Evolutionary conservation across 2,888 invertebrate genomes (phyloP), one percentile per base, ranked within the genome.

Genomic region (Temnothorax unifasciatus): DNA sequence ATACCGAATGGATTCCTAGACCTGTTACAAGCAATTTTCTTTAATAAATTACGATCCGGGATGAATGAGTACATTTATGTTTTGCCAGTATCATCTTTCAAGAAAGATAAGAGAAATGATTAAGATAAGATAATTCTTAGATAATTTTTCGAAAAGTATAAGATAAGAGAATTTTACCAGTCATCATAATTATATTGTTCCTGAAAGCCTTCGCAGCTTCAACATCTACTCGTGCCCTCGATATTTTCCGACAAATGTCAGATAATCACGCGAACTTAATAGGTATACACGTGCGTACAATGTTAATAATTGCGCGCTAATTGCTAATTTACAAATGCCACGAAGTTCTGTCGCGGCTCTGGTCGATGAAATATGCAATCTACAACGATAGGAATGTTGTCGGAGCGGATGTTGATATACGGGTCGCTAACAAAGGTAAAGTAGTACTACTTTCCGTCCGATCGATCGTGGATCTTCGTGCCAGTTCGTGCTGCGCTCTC

Each of bases 401-500:
- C 25, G 29, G n/a, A 77, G 68, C 15, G 15, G 9, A 52, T 44
- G 9, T 68, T 77, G 52, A 66, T 54, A 68, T 68, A 66, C 57
- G 25, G 50, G 18, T 59, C 76, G 57, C n/a, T 76, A 50, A 68
- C 41, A 66, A 77, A 77, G 59, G 52, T 77, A 83, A 83, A 83
- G 83, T 77, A 77, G 59, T 21, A 6, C 29, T 57, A 52, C 76
- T 82, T 82, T 76, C 41, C 9, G 63, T 52, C 18, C 18, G 18
- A 76, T 66, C 9, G 29, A 66, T 66, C 41, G 41, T 68, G 5
- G 13, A 29, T 44, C 52, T n/a, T 66, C 29, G n/a, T 64, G 18
- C 41, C 4, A 66, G 6, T 54, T n/a, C 25, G 38, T 15, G 6
- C 13, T 25, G 18, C 41, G n/a, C 50, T 76, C 41, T 77, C 13